Evolutionary conservation across 1,140 invertebrate species (phyloP).

Genomic region (Dufourea novaeangliae): DNA sequence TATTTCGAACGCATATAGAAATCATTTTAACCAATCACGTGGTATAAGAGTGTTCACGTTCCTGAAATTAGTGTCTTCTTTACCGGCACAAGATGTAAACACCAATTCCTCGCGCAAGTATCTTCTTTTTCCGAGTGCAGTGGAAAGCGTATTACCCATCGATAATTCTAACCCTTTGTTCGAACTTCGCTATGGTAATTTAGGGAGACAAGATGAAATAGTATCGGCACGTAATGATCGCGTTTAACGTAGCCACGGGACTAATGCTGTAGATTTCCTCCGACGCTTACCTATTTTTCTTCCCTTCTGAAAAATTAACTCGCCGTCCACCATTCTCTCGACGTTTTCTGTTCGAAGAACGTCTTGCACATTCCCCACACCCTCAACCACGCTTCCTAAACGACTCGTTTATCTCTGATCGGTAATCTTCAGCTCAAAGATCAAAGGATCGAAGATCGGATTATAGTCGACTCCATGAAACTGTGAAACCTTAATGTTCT

Average conservation of each 20-base stretch:
- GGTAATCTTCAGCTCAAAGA: background rate
- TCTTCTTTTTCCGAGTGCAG: too few relatives aligned
- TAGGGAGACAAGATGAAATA: slow-evolving; percentile 31
- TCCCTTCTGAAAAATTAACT: slow-evolving; percentile 21
- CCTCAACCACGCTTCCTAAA: background rate
- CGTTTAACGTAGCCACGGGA: slow-evolving; percentile 18
- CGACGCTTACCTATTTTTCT: slow-evolving; percentile 18
- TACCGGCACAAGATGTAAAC: too few relatives aligned
- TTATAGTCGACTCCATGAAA: background rate
- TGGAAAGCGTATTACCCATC: too few relatives aligned
- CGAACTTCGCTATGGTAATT: slow-evolving; percentile 12
- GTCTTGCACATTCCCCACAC: background rate
- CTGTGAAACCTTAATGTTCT: background rate
- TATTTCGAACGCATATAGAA: too few relatives aligned
- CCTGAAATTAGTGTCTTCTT: too few relatives aligned
- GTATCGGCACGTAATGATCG: slow-evolving; percentile 18
- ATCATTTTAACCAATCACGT: too few relatives aligned
- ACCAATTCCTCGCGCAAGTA: too few relatives aligned
- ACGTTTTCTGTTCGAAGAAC: background rate
- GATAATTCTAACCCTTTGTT: background rate
- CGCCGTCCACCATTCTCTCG: background rate
- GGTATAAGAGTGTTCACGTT: too few relatives aligned
- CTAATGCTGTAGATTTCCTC: slow-evolving; percentile 32
- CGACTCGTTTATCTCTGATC: background rate
- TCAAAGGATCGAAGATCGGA: background rate